These are phyloP conservation scores for Hemicordylus capensis DNA, from an alignment of 2,113 vertebrate species.

Conservation along the genomic window DNA sequence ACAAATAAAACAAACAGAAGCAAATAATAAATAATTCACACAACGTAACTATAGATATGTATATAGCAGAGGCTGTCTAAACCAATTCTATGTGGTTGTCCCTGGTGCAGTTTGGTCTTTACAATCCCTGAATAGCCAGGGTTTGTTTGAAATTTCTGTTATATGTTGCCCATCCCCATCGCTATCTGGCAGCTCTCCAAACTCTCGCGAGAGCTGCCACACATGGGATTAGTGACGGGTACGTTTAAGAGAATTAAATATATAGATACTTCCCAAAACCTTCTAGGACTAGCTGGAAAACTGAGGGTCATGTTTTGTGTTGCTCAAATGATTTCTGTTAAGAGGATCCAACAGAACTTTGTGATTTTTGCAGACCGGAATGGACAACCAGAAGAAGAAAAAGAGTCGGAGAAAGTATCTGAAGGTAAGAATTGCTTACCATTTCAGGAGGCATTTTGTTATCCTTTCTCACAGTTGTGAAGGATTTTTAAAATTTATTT, in stretches of 20 bases:
- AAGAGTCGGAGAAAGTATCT: background rate
- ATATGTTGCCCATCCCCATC: too few relatives aligned
- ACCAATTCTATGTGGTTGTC: background rate
- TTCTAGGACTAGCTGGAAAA: background rate
- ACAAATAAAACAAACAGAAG: background rate
- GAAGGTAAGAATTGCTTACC: background rate
- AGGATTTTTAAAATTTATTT: too few relatives aligned
- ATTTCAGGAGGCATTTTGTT: background rate
- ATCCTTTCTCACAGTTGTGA: too few relatives aligned
- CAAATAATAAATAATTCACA: too few relatives aligned
- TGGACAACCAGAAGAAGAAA: background rate
- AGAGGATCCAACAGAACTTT: background rate
- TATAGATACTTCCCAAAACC: background rate
- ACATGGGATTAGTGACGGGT: too few relatives aligned
- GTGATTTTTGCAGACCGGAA: constrained; percentile 20
- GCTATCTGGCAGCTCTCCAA: too few relatives aligned
- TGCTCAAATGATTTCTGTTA: background rate
- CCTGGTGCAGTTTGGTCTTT: background rate
- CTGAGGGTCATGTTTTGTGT: too few relatives aligned
- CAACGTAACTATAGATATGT: too few relatives aligned
- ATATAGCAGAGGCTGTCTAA: too few relatives aligned
- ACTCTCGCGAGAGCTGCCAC: too few relatives aligned
- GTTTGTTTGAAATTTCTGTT: background rate
- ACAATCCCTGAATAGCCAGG: background rate
- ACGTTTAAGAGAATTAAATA: too few relatives aligned